Conservation (phyloP, 2,797 vertebrate genomes). For the Micromesistius poutassou region DNA sequence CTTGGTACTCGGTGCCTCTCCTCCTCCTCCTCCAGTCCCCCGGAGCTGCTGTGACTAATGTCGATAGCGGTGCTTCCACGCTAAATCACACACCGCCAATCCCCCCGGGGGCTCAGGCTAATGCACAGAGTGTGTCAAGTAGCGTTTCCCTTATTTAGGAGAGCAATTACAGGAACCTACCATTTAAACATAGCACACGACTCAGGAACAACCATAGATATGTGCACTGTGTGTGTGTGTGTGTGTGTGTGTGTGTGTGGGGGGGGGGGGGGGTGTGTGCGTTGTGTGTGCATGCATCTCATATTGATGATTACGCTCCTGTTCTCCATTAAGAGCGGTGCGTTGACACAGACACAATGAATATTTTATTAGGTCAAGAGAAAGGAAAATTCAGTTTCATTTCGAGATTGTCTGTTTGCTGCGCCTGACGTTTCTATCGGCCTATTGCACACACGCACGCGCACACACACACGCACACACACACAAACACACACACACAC, state of each 20-base stretch:
- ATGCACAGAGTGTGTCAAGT: conserved; percentile 10
- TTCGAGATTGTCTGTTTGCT: neutral
- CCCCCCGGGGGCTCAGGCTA: conserved; percentile 14
- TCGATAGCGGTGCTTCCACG: conserved; percentile 29
- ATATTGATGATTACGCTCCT: conserved; percentile 60
- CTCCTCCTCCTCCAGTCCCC: conserved; percentile 24
- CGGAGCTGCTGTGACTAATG: conserved; percentile 39
- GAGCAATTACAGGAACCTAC: conserved; percentile 6
- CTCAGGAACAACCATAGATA: conserved; percentile 7
- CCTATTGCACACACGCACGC: neutral
- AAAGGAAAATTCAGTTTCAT: neutral
- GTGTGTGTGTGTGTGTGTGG: conserved; percentile 6
- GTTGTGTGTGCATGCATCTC: conserved; percentile 35
- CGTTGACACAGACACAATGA: conserved; percentile 57
- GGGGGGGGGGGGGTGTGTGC: too few relatives aligned
- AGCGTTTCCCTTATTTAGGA: conserved; percentile 19
- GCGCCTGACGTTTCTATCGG: neutral
- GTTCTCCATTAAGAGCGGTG: conserved; percentile 44
- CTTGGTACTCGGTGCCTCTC: conserved; percentile 36
- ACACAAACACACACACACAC: too few relatives aligned
- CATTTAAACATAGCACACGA: neutral
- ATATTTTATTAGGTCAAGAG: conserved; percentile 51
- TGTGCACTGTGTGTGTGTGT: conserved; percentile 10
- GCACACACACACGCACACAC: too few relatives aligned
- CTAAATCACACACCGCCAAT: conserved; percentile 18